These are phyloP conservation scores for Leptinotarsa lineolata DNA, from an alignment of 1,140 invertebrate genomes.

Conservation along the genomic window DNA sequence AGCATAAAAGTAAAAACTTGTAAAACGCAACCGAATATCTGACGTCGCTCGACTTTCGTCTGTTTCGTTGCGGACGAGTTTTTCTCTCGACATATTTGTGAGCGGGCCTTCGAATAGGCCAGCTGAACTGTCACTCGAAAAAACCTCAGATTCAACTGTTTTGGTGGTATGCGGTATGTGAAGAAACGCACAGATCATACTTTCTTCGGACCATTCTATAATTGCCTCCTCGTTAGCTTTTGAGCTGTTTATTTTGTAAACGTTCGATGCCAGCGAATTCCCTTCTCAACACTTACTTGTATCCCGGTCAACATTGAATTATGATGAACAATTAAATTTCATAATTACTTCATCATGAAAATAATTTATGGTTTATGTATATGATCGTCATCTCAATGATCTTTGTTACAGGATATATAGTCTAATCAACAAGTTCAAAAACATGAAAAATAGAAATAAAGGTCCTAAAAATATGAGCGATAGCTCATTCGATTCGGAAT, in stretches of 20 bases:
- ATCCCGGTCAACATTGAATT: too few species aligned
- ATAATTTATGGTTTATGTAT: too few species aligned
- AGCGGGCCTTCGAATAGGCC: slow-evolving; percentile 31
- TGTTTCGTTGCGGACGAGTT: slow-evolving; percentile 30
- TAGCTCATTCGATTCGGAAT: too few species aligned
- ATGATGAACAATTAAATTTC: too few species aligned
- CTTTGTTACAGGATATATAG: too few species aligned
- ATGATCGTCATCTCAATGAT: too few species aligned
- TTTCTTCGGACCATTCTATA: background rate
- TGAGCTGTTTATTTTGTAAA: background rate
- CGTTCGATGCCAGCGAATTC: too few species aligned
- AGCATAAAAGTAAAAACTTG: slow-evolving; percentile 41
- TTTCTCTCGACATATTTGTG: slow-evolving; percentile 35
- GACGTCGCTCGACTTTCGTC: slow-evolving; percentile 30
- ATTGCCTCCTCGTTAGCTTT: background rate
- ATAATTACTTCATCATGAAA: too few species aligned
- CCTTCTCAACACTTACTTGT: too few species aligned
- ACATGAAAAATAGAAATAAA: too few species aligned
- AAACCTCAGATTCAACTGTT: slow-evolving; percentile 32
- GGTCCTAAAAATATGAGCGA: too few species aligned
- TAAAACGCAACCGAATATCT: slow-evolving; percentile 35
- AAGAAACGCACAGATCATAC: slow-evolving; percentile 12
- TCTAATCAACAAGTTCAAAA: too few species aligned
- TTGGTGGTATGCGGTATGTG: slow-evolving; percentile 18
- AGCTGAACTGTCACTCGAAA: slow-evolving; percentile 31